phyloP scores from a whole-genome alignment of 2,888 invertebrate species.

The Corythucha ciliata region DNA sequence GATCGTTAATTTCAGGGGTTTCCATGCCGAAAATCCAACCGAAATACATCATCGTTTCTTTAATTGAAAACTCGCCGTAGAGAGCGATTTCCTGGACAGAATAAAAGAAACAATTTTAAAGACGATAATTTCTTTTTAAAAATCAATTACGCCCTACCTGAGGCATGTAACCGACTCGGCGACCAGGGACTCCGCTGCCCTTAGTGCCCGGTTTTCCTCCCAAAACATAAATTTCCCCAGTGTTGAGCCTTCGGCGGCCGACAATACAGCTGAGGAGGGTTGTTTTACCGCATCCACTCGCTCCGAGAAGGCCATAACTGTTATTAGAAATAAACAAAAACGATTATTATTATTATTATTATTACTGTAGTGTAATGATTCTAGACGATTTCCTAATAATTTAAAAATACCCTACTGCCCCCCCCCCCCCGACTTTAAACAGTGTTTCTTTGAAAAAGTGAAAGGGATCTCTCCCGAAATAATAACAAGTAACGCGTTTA shows the following conservation, averaged over 20 bases:
- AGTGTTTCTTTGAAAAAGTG: no score
- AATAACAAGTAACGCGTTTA: no score
- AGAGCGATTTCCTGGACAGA: conserved; percentile 68
- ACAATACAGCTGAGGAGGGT: conserved; percentile 87
- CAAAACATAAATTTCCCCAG: conserved; percentile 80
- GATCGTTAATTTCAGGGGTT: conserved; percentile 65
- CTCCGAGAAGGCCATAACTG: conserved; percentile 89
- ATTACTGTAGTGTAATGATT: no score
- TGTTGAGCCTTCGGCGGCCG: conserved; percentile 72
- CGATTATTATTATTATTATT: no score
- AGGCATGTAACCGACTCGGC: conserved; percentile 95
- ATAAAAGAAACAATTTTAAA: neutral
- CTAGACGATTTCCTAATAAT: no score
- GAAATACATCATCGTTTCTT: conserved; percentile 93
- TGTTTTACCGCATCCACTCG: conserved; percentile 95
- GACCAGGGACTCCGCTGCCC: conserved; percentile 84
- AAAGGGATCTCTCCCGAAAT: no score
- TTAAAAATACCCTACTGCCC: no score
- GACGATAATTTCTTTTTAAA: neutral
- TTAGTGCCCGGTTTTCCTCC: conserved; percentile 82
- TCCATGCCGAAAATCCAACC: conserved; percentile 93
- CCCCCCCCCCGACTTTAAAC: no score
- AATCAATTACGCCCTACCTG: conserved; percentile 36
- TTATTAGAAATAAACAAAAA: conserved; percentile 31
- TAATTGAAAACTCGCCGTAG: conserved; percentile 85